Conservation (phyloP, 2,797 vertebrate species). For the Tamandua tetradactyla region DNA sequence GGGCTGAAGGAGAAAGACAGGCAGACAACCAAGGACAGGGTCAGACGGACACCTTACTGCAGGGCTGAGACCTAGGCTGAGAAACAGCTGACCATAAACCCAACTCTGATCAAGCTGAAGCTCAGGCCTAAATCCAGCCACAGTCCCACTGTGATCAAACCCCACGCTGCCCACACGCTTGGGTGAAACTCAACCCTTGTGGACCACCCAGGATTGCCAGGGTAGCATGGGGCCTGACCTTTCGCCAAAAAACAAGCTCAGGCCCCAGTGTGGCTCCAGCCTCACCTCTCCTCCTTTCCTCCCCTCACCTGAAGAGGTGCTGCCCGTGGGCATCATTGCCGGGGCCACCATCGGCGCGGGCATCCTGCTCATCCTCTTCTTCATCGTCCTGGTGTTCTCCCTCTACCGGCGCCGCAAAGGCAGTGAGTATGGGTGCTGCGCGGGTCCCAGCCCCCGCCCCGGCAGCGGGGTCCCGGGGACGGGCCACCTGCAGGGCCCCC, state of each 20-base stretch:
- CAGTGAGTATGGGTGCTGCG: constrained; percentile 87
- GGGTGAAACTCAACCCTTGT: neutral
- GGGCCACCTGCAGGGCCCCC: neutral
- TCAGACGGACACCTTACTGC: neutral
- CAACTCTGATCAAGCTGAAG: neutral
- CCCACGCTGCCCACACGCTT: neutral
- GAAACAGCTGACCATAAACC: neutral
- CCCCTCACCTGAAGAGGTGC: constrained; percentile 87
- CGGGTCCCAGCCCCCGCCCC: neutral
- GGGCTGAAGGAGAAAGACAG: neutral
- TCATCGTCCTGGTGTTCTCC: constrained; percentile 91
- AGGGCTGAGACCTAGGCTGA: accelerated
- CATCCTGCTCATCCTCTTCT: constrained; percentile 89
- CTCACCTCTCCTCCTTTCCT: neutral
- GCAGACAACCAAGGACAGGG: neutral
- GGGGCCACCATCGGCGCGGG: constrained; percentile 92
- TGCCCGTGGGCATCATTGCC: constrained; percentile 95
- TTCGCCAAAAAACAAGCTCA: neutral
- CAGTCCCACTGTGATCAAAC: neutral
- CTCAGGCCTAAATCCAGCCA: neutral
- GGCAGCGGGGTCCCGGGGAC: neutral
- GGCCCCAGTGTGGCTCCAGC: neutral
- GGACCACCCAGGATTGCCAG: neutral
- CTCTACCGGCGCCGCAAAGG: constrained; percentile 96
- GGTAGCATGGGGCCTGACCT: neutral